Percentiles rank a stretch among this genome's conserved stretches.
These are phyloP conservation scores for Altica lythri DNA, from an alignment of 2,888 invertebrate genomes.

Conservation along the genomic window DNA sequence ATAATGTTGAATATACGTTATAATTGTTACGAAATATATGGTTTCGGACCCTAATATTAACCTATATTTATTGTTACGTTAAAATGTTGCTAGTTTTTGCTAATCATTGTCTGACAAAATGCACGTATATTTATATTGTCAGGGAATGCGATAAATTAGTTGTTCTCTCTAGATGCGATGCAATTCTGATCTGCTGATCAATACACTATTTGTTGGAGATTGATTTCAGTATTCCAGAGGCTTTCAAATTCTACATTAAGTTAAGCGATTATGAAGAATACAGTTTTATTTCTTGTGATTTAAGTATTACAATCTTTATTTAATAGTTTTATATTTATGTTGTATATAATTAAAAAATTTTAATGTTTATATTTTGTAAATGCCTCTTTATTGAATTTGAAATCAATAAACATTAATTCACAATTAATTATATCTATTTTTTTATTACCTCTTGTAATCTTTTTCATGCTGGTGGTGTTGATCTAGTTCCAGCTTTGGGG, in stretches of 20 bases:
- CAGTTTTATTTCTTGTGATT: conserved; percentile 19
- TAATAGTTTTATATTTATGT: conserved; percentile 18
- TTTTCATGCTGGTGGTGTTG: too few relatives aligned
- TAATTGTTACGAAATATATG: conserved; percentile 31
- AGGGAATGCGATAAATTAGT: conserved; percentile 43
- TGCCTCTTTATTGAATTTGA: conserved; percentile 53
- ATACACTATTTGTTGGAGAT: conserved; percentile 50
- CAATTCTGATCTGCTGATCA: conserved; percentile 57
- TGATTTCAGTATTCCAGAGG: conserved; percentile 56
- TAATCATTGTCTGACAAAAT: conserved; percentile 41
- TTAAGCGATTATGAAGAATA: conserved; percentile 17
- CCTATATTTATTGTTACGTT: conserved; percentile 33
- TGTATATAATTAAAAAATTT: conserved; percentile 18
- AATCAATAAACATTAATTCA: conserved; percentile 54
- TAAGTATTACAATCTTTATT: conserved; percentile 16
- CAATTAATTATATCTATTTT: conserved; percentile 11
- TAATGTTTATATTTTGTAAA: conserved; percentile 25
- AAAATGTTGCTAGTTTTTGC: conserved; percentile 36
- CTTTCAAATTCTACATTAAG: conserved; percentile 28
- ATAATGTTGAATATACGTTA: conserved; percentile 31
- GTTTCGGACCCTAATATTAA: conserved; percentile 39
- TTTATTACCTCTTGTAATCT: neutral
- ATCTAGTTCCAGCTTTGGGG: too few relatives aligned
- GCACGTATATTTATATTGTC: conserved; percentile 39
- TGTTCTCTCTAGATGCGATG: conserved; percentile 49